phyloP scores from a whole-genome alignment of 1,140 invertebrate genomes.

The Megalopta genalis region DNA sequence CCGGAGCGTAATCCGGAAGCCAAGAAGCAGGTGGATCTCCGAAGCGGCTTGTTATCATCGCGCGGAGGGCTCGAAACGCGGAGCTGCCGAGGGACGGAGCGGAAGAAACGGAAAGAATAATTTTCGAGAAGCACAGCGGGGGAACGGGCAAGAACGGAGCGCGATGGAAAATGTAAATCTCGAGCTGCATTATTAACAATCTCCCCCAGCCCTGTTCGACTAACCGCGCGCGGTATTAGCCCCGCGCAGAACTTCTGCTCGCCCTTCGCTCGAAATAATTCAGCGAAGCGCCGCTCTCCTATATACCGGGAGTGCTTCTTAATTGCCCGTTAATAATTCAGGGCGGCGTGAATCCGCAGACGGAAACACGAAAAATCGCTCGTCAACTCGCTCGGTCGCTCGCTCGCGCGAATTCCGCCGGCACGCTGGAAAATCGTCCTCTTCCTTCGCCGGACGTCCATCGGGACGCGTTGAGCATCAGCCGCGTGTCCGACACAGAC shows the following conservation, averaged over 20 bases:
- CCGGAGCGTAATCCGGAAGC: too few relatives aligned
- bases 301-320: conserved; percentile 1
- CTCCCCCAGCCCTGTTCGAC: neutral
- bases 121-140: neutral
- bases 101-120: neutral
- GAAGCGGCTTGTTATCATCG: too few relatives aligned
- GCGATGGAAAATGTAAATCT: neutral
- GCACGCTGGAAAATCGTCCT: neutral
- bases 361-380: neutral
- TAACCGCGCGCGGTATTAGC: neutral
- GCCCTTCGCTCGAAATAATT: neutral
- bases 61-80: neutral
- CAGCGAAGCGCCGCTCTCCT: neutral
- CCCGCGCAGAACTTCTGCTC: neutral
- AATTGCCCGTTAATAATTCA: neutral
- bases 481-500: conserved; percentile 30
- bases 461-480: conserved; percentile 4
- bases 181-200: conserved; percentile 1
- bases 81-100: neutral
- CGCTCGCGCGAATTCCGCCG: too few relatives aligned
- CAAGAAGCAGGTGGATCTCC: too few relatives aligned
- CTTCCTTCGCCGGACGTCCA: neutral
- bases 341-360: neutral
- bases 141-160: neutral
- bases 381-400: too few relatives aligned